phyloP scores from a whole-genome alignment of 2,888 invertebrate species.

The Drosophila mimetica region DNA sequence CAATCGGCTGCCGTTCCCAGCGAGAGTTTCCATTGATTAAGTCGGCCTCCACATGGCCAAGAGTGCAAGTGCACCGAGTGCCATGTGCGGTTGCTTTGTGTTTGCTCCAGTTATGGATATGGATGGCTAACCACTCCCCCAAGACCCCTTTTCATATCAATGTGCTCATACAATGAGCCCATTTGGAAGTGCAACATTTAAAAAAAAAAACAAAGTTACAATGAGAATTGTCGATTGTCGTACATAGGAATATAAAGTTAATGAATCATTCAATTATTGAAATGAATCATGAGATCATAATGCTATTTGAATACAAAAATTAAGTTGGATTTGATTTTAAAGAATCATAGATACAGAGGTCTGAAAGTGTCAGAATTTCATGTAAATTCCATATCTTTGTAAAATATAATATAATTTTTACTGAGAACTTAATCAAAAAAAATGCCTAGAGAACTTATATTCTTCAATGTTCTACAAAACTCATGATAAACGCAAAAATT shows the following conservation, averaged over 20 bases:
- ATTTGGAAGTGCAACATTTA: not conserved
- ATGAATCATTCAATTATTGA: too few species aligned
- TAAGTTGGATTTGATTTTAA: not conserved
- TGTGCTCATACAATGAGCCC: not conserved
- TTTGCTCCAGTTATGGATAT: conserved; percentile 27
- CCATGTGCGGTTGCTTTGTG: conserved; percentile 1
- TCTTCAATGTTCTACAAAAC: too few species aligned
- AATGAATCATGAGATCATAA: not conserved
- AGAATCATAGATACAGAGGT: too few species aligned
- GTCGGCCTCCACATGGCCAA: conserved; percentile 52
- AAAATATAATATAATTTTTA: too few species aligned
- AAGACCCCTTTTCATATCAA: not conserved
- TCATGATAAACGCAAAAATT: conserved; percentile 3
- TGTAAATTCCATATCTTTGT: not conserved
- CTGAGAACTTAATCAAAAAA: not conserved
- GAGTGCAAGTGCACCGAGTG: conserved; percentile 56
- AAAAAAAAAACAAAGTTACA: not conserved
- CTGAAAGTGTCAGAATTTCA: too few species aligned
- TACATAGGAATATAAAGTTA: too few species aligned
- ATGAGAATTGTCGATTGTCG: not conserved
- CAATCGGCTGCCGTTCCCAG: conserved; percentile 17
- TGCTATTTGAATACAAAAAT: not conserved
- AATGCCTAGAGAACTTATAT: not conserved
- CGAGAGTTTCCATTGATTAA: conserved; percentile 61
- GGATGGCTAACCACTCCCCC: not conserved